Evolutionary conservation across 1,140 invertebrate genomes (phyloP).

Genomic region (silkworm (Bombyx mori)): DNA sequence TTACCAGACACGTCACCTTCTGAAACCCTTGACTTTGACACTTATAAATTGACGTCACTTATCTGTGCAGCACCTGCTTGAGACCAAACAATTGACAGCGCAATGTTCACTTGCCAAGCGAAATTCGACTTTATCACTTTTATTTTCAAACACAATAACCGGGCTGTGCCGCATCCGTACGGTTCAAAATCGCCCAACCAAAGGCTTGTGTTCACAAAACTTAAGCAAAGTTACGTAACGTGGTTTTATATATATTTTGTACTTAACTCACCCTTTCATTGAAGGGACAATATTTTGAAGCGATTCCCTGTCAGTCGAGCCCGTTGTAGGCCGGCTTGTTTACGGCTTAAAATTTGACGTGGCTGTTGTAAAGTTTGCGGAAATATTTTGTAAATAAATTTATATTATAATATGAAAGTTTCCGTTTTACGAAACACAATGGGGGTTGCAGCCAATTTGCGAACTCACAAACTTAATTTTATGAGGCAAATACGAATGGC

Average conservation of each 20-base stretch:
- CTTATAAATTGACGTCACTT: conserved; percentile 45
- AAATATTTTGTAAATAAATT: neutral
- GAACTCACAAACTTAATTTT: too few species aligned
- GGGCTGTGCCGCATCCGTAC: neutral
- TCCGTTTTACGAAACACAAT: too few species aligned
- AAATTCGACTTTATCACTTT: neutral
- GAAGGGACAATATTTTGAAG: conserved; percentile 24
- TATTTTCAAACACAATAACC: neutral
- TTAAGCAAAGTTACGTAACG: too few species aligned
- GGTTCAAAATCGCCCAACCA: neutral
- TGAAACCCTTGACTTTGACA: conserved; percentile 33
- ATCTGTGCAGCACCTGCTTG: conserved; percentile 34
- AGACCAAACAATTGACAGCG: conserved; percentile 5
- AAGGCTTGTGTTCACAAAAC: neutral
- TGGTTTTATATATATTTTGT: conserved; percentile 13
- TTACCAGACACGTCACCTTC: conserved; percentile 4
- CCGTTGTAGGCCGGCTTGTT: conserved; percentile 28
- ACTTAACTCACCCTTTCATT: conserved; percentile 14
- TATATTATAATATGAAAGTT: too few species aligned
- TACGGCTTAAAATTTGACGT: conserved; percentile 35
- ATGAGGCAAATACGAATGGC: too few species aligned
- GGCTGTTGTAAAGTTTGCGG: neutral
- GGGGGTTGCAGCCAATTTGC: too few species aligned
- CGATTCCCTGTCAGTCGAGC: conserved; percentile 30
- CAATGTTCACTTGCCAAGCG: neutral